Conservation (phyloP, 2,888 invertebrate species). For the Zele albiditarsus region DNA sequence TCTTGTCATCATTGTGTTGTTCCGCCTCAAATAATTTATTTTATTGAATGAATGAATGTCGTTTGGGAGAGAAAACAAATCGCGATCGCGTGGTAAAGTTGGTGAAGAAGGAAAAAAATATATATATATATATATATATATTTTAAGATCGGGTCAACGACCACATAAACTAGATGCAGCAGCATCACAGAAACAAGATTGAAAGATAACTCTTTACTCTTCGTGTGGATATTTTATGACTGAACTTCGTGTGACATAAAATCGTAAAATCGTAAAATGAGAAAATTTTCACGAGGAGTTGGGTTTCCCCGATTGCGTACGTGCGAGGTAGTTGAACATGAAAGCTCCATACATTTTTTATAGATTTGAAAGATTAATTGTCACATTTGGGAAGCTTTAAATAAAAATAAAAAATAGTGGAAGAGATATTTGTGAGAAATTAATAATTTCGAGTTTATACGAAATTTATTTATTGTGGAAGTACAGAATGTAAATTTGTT, state of each 20-base stretch:
- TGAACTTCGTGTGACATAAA: conserved; percentile 50
- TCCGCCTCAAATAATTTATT: neutral
- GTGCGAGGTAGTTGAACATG: neutral
- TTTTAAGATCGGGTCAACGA: neutral
- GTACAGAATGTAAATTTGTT: too few species aligned
- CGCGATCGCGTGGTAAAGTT: neutral
- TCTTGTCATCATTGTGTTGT: too few species aligned
- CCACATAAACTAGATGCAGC: conserved; percentile 16
- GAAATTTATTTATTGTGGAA: too few species aligned
- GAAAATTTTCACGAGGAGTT: neutral
- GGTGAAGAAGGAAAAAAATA: neutral
- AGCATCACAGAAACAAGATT: conserved; percentile 39
- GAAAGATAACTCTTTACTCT: conserved; percentile 47
- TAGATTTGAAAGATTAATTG: neutral
- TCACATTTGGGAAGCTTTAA: neutral
- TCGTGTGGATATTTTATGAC: conserved; percentile 62
- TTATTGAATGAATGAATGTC: neutral
- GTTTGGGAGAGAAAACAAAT: conserved; percentile 21
- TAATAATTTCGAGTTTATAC: too few species aligned
- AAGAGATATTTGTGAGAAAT: neutral
- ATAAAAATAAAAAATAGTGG: neutral
- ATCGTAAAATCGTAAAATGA: conserved; percentile 62
- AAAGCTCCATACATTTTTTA: neutral
- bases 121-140: too few species aligned
- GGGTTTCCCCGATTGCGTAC: conserved; percentile 9